Percentiles rank a stretch among this genome's conserved stretches.
Conservation (phyloP, 37 sponge, comb jelly and placozoan genomes). For the Haliclona indistincta region DNA sequence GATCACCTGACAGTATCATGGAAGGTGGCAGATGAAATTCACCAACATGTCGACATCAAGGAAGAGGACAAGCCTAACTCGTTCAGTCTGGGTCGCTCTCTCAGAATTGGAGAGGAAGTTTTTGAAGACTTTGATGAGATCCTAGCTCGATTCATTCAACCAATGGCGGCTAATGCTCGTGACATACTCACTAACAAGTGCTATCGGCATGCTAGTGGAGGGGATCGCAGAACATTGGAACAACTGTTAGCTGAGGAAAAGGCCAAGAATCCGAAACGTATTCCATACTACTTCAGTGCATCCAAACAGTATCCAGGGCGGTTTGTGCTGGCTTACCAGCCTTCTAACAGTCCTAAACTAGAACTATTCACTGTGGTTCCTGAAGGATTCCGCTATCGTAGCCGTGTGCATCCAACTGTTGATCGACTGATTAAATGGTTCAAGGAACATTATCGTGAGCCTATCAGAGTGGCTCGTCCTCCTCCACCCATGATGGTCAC, state of each 20-base stretch:
- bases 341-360: conserved; percentile 61
- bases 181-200: conserved; percentile 83
- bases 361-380: conserved; percentile 85
- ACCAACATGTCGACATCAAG: conserved; percentile 91
- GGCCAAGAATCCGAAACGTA: conserved; percentile 71
- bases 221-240: conserved; percentile 54
- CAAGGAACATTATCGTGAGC: conserved; percentile 84
- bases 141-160: conserved; percentile 91
- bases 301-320: conserved; percentile 80
- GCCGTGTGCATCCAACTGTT: conserved; percentile 50
- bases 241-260: conserved; percentile 79
- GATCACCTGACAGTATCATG: conserved; percentile 92
- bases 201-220: conserved; percentile 61
- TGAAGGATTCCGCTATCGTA: conserved; percentile 82
- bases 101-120: conserved; percentile 89
- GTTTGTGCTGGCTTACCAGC: conserved; percentile 89
- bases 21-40: conserved; percentile 83
- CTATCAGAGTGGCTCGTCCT: neutral
- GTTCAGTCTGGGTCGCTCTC: conserved; percentile 84
- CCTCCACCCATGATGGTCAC: neutral
- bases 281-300: conserved; percentile 95
- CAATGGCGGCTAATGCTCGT: conserved; percentile 76
- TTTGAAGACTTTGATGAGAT: conserved; percentile 99
- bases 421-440: conserved; percentile 82
- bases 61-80: conserved; percentile 89